Evolutionary conservation across 2,888 invertebrate genomes (phyloP), one percentile per base, ranked within the genome.

Genomic region (Apomyelois bistriatella): DNA sequence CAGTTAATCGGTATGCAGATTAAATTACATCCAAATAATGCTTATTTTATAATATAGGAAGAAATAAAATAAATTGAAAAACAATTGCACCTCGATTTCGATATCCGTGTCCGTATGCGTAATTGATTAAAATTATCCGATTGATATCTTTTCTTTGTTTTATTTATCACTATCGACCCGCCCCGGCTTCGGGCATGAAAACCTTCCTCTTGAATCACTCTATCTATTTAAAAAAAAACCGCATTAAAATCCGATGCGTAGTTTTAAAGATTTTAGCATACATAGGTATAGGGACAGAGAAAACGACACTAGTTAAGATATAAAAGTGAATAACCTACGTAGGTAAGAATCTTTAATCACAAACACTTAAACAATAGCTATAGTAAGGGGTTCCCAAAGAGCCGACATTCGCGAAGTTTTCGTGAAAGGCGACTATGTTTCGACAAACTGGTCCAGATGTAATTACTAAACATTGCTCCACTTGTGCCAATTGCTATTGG

Each of bases 331-430:
- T n/a, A 13, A 35, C 35, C 35, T 35, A 2, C 3, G 8, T 5
- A 35, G 8, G 8, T 35, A 35, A 35, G 8, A 35, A 35, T 35
- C n/a, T n/a, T 32, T 1, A 32, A 9, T 6, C 32, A 32, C 2
- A 32, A 15, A 1, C 9, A 40, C 17, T 12, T 8, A 43, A 43
- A 43, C 28, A 28, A 12, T 43, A 13, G 48, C 17, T 51, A n/a
- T n/a, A 53, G 61, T 59, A 62, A 67, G 68, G 58, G 60, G 65
- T 68, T 67, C 58, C 32, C 32, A 50, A 61, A 52, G 61, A 59
- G 60, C 57, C 62, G 63, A 58, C 64, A 71, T 66, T 69, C 56
- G 61, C 68, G 63, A 70, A 74, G 73, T 65, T 71, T 57, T 65
- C 66, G 73, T 74, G 70, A 74, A 73, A 72, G 61, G 63, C 57